These are phyloP conservation scores for Nemopilema nomurai DNA, from an alignment of 30 jellyfish, hydroid and myxozoan genomes.

Conservation along the genomic window DNA sequence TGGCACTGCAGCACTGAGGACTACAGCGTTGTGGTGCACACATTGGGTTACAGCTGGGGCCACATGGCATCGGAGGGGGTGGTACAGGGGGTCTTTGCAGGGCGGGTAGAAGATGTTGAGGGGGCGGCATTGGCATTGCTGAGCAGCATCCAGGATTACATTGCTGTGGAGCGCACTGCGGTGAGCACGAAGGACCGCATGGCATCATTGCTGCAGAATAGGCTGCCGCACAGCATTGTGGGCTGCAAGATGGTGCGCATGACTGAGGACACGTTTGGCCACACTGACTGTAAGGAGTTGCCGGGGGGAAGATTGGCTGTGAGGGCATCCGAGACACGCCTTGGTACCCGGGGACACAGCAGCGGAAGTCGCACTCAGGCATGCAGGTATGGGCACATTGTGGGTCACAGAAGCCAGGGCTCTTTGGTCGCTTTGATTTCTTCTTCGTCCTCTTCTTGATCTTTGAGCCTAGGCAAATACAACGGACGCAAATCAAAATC, in stretches of 20 bases:
- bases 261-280: constrained; percentile 87
- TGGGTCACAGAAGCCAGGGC: constrained; percentile 88
- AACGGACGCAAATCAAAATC: too few species aligned
- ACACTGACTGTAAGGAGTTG: constrained; percentile 73
- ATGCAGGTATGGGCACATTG: constrained; percentile 90
- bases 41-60: constrained; percentile 44
- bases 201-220: constrained; percentile 55
- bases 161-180: constrained; percentile 66
- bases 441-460: constrained; percentile 37
- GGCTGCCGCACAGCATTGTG: constrained; percentile 77
- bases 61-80: constrained; percentile 55
- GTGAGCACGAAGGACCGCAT: constrained; percentile 61
- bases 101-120: constrained; percentile 51
- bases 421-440: constrained; percentile 17
- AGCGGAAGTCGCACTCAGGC: constrained; percentile 92
- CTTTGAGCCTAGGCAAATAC: constrained; percentile 42
- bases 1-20: constrained; percentile 41
- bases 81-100: constrained; percentile 50
- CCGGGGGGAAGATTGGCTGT: constrained; percentile 64
- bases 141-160: constrained; percentile 60
- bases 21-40: constrained; percentile 54
- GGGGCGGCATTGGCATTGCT: constrained; percentile 62
- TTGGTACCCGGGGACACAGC: constrained; percentile 91
- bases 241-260: constrained; percentile 86
- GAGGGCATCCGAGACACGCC: constrained; percentile 66